A percentile compares a stretch with the other conserved stretches of the same genome.
Conservation (phyloP, 2,888 invertebrate species). For the Phalera bucephala region DNA sequence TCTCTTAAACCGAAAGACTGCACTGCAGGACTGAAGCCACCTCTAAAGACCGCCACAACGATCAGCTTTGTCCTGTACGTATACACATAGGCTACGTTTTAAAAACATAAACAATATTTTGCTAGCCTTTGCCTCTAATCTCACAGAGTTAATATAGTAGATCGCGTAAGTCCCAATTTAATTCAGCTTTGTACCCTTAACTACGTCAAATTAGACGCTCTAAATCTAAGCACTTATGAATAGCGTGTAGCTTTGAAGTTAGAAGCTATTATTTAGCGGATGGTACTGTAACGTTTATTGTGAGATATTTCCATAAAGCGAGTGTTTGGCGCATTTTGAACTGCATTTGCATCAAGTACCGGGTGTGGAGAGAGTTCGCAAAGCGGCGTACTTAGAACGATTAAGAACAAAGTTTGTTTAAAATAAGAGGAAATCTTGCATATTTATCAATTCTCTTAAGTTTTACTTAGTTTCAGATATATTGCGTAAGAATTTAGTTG, state of each 20-base stretch:
- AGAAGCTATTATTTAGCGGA: not conserved
- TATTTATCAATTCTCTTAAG: slow-evolving; percentile 17
- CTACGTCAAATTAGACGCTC: not conserved
- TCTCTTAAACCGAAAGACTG: no score
- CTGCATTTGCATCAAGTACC: slow-evolving; percentile 36
- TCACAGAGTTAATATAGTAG: no score
- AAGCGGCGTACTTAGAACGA: slow-evolving; percentile 27
- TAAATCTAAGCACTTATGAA: not conserved
- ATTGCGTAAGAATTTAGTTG: no score
- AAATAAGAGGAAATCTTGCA: slow-evolving; percentile 15
- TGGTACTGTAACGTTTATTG: slow-evolving; percentile 12
- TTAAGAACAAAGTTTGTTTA: slow-evolving; percentile 31
- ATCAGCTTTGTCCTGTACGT: no score
- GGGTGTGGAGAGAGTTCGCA: slow-evolving; percentile 19
- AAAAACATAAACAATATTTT: no score
- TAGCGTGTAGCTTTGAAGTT: not conserved
- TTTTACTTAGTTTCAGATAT: not conserved
- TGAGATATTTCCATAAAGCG: slow-evolving; percentile 30
- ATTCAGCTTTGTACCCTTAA: not conserved
- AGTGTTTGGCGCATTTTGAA: slow-evolving; percentile 24
- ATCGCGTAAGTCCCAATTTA: no score
- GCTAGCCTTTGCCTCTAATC: no score
- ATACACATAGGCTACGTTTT: no score
- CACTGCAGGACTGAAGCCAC: no score
- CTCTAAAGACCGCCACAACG: no score